Evolutionary conservation across 2,888 invertebrate genomes (phyloP), one percentile per base, ranked within the genome.

Genomic region (Campaea margaritaria): DNA sequence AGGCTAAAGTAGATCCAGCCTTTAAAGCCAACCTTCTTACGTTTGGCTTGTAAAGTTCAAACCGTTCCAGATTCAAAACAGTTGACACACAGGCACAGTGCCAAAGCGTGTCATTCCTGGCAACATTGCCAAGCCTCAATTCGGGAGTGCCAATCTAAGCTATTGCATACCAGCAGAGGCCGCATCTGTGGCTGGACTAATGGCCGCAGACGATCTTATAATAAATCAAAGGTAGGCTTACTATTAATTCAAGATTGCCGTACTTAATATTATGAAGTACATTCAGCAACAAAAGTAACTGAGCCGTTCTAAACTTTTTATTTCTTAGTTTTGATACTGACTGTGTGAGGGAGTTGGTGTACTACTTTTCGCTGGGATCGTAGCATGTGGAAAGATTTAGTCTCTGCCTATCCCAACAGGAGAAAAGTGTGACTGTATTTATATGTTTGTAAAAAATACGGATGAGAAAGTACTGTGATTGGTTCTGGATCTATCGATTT

Each of bases 71-170:
- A 66, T 66, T 63, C 64, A 14, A n/a, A 7, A 58, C 54, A 57
- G 63, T 64, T 61, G 61, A 52, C 58, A 52, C 39, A 55, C 51
- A 51, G 64, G 61, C 64, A 62, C 43, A 27, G n/a, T 58, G 65
- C 65, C 65, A 65, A 62, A 49, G 14, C 41, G 49, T 55, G 54
- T 53, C 54, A 55, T 58, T 58, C 41, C 58, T 61, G 56, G 58
- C 59, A 51, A 36, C 51, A 34, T 27, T 46, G 64, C 55, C 61
- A 58, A 57, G 52, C 61, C 48, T 58, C 52, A 43, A 58, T 62
- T 67, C 65, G 49, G 57, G 50, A 57, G 53, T 57, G 58, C 45
- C 62, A 58, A 56, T 63, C 59, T 58, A 57, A 58, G 53, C 58
- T 42, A 46, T 38, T 44, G 51, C 48, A 42, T 39, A 34, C 38